Evolutionary conservation across 2,113 vertebrate species (phyloP).

Genomic region (Prionailurus viverrinus): DNA sequence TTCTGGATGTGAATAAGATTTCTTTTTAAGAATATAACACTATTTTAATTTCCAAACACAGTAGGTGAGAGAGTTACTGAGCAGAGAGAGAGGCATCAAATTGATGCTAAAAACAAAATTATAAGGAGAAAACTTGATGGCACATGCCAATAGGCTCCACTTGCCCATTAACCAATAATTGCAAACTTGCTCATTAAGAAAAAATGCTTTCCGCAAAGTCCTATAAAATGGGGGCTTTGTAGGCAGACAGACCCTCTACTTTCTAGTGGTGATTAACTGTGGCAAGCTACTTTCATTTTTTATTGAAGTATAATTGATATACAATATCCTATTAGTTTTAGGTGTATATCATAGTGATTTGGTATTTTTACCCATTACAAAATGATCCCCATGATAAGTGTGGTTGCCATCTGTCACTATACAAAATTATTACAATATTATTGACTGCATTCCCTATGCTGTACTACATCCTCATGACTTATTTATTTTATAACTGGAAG

Average conservation of each 20-base stretch:
- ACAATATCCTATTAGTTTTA: background rate
- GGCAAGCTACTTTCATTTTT: background rate
- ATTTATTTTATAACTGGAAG: background rate
- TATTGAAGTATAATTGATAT: background rate
- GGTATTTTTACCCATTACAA: background rate
- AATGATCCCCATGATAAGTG: background rate
- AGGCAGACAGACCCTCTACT: background rate
- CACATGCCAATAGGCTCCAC: background rate
- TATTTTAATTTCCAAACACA: constrained; percentile 23
- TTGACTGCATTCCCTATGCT: background rate
- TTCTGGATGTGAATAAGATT: background rate
- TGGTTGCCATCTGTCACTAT: background rate
- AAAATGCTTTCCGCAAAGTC: background rate
- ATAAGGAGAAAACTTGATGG: background rate
- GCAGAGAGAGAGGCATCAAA: background rate
- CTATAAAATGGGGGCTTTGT: background rate
- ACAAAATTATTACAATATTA: background rate
- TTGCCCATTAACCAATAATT: constrained; percentile 21
- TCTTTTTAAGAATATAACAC: background rate
- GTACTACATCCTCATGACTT: background rate
- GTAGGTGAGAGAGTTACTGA: background rate
- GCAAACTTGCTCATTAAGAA: constrained; percentile 6
- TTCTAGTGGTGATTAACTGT: background rate
- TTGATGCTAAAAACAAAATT: background rate
- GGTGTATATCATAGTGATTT: background rate